Base-by-base conservation (phyloP, 2,888 invertebrate genomes). In the Macroteleia sp. region DNA sequence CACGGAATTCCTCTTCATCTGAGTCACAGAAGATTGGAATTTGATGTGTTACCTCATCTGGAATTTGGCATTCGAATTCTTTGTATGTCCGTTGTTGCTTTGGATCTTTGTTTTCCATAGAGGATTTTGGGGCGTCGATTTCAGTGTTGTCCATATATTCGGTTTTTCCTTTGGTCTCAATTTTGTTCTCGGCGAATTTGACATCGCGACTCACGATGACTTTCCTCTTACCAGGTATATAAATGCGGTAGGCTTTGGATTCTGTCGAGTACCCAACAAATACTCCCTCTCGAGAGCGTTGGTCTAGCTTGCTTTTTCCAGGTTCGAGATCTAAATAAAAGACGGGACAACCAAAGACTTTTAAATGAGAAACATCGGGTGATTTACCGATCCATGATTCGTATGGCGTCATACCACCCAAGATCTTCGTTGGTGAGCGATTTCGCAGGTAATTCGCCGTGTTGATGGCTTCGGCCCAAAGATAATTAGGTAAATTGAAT, bases 251-350 rank as follows among this genome's bases (percentile, higher is more conserved):
- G 0, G 8, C 59, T 8, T 61, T 61, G 4, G 34, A 46, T 17
- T 61, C 57, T 1, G 41, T 57, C 2, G 57, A 42, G 19, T 42
- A 59, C 12, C 44, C 32, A 9, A 56, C 34, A 14, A 44, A 41
- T 19, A 30, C 44, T 1, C 32, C 54, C 5, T 44, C 34, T 3
- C 10, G 16, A 3, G 42, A 41, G 6, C 57, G 39, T 10, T 50
- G 42, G 9, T 42, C 3, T 5, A 42, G 52, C 42, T 25, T 25
- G 3, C 25, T 6, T 25, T 25, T 25, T 25, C 25, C 25, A 25
- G 59, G 34, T 5, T 36, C 25, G 5, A 4, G 22, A 16, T 62
- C 28, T 17, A 48, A 20, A 10, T 36, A 44, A 14, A 61, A 12
- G 0, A 46, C 59, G 3, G 19, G 34, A 9, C 14, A 9, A 14